These are phyloP conservation scores for Chalcosyrphus nemorum DNA, from an alignment of 2,888 invertebrate species.

Conservation along the genomic window DNA sequence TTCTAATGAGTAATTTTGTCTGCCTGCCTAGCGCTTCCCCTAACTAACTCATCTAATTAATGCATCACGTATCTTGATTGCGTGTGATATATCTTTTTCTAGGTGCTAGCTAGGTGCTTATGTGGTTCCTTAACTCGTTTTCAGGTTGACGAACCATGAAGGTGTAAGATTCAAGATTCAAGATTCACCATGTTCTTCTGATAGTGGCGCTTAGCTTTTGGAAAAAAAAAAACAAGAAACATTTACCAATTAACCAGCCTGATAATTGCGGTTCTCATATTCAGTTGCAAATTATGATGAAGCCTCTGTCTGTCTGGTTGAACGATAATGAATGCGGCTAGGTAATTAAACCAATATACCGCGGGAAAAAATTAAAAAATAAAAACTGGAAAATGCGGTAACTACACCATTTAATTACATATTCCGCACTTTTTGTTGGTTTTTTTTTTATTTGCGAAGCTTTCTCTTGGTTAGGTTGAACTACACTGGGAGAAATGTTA, in stretches of 20 bases:
- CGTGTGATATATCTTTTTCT: constrained; percentile 29
- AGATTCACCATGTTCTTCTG: not conserved
- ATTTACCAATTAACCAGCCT: constrained; percentile 27
- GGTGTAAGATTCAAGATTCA: constrained; percentile 17
- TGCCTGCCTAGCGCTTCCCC: too few species aligned
- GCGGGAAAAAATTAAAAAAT: not conserved
- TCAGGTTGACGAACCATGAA: constrained; percentile 61
- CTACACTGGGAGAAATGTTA: not conserved
- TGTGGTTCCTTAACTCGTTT: constrained; percentile 1
- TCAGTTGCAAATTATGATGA: constrained; percentile 7
- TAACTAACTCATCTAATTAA: constrained; percentile 12
- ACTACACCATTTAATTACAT: not conserved
- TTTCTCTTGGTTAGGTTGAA: not conserved
- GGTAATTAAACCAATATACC: constrained; percentile 27
- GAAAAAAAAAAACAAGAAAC: too few species aligned
- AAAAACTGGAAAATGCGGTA: not conserved
- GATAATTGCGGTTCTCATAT: constrained; percentile 18
- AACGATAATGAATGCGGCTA: constrained; percentile 5
- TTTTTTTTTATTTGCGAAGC: not conserved
- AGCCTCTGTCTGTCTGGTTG: too few species aligned
- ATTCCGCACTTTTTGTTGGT: not conserved
- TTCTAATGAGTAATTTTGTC: not conserved
- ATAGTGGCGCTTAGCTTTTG: not conserved
- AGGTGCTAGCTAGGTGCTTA: too few species aligned
- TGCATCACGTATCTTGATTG: constrained; percentile 1